Percentiles rank a stretch among this genome's conserved stretches.
Evolutionary conservation across 2,113 vertebrate genomes (phyloP).

Genomic region (Saguinus midas): DNA sequence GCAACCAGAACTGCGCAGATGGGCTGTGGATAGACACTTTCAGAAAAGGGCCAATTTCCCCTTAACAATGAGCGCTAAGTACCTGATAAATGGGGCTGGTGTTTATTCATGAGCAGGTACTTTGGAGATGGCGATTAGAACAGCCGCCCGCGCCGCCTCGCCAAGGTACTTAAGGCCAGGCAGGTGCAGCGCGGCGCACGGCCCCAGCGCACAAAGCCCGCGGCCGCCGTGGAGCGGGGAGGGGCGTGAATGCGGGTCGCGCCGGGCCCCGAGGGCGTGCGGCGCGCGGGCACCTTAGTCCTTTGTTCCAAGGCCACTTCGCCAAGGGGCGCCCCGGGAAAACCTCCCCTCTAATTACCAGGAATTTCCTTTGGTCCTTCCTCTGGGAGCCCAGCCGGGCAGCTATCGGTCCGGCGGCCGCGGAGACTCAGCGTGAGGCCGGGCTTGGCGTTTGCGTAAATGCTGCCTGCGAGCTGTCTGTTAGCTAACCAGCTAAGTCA

Average conservation of each 20-base stretch:
- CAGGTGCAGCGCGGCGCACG: slow-evolving; percentile 74
- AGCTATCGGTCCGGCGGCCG: background rate
- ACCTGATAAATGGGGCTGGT: slow-evolving; percentile 69
- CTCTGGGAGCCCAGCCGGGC: background rate
- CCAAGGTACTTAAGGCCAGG: slow-evolving; percentile 77
- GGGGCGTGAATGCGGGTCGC: slow-evolving; percentile 21
- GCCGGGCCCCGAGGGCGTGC: slow-evolving; percentile 49
- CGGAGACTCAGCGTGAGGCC: background rate
- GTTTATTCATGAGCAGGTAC: slow-evolving; percentile 70
- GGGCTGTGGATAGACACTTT: slow-evolving; percentile 50
- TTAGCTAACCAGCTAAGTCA: slow-evolving; percentile 17
- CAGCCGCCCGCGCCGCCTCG: slow-evolving; percentile 57
- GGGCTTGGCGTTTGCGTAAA: background rate
- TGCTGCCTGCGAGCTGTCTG: background rate
- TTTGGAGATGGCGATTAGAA: slow-evolving; percentile 48
- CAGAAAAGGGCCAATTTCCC: slow-evolving; percentile 69
- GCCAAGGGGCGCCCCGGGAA: slow-evolving; percentile 28
- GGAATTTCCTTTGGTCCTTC: slow-evolving; percentile 38
- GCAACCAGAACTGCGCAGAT: slow-evolving; percentile 36
- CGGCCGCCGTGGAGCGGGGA: slow-evolving; percentile 25
- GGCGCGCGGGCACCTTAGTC: slow-evolving; percentile 54
- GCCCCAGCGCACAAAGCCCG: slow-evolving; percentile 61
- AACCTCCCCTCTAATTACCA: slow-evolving; percentile 61
- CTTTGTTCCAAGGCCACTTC: slow-evolving; percentile 76
- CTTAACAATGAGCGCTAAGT: slow-evolving; percentile 72